Conservation (phyloP, 2,113 vertebrate species). For the Pseudorhombus dupliciocellatus region DNA sequence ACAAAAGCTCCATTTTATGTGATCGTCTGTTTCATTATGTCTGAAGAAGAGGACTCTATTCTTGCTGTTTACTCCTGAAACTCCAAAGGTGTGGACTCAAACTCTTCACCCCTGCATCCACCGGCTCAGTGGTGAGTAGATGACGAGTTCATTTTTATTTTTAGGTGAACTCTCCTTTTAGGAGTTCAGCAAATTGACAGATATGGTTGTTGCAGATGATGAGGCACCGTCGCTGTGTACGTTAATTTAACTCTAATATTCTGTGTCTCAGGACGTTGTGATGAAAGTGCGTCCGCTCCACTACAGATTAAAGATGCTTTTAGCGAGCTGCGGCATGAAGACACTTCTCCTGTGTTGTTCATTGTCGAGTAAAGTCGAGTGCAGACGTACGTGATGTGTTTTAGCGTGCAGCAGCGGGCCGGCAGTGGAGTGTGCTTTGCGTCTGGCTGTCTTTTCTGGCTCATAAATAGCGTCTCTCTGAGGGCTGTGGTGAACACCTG, state of each 20-base stretch:
- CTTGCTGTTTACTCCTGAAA: too few relatives aligned
- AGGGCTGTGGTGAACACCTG: conserved; percentile 77
- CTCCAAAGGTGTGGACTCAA: too few relatives aligned
- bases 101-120: too few relatives aligned
- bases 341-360: conserved; percentile 21
- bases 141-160: too few relatives aligned
- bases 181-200: too few relatives aligned
- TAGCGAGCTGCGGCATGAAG: neutral
- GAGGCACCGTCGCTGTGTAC: neutral
- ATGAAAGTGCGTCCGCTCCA: conserved; percentile 1
- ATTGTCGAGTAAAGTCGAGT: conserved; percentile 48
- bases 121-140: too few relatives aligned
- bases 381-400: conserved; percentile 52
- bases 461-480: conserved; percentile 77
- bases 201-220: neutral
- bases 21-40: too few relatives aligned
- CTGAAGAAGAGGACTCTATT: too few relatives aligned
- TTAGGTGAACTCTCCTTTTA: too few relatives aligned
- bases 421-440: conserved; percentile 52
- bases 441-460: conserved; percentile 77
- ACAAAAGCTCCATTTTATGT: neutral
- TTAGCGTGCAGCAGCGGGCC: conserved; percentile 38
- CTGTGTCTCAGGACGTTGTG: neutral
- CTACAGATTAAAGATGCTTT: conserved; percentile 1
- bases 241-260: conserved; percentile 1